Percentiles rank a stretch among this genome's conserved stretches.
Conservation (phyloP, 2,797 vertebrate genomes). For the Crocodylus rhombifer region DNA sequence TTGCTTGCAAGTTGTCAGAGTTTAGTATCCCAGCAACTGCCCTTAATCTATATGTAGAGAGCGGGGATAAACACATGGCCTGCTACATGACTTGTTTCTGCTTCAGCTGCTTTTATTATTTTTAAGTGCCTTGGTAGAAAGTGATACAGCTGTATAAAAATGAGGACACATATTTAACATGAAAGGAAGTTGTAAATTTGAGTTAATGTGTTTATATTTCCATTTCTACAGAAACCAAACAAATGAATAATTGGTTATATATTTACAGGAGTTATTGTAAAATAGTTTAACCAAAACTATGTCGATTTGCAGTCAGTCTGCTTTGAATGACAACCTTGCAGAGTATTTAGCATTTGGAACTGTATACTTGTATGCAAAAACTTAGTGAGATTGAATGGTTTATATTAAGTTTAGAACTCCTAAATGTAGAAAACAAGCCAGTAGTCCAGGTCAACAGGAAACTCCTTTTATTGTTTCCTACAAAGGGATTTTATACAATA, state of each 20-base stretch:
- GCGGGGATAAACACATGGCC: accelerated
- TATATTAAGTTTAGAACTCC: background rate
- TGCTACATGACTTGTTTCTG: accelerated
- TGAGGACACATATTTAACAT: accelerated
- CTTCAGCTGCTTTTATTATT: background rate
- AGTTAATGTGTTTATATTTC: accelerated
- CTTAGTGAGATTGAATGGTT: background rate
- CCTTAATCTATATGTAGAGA: background rate
- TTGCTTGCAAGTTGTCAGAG: accelerated
- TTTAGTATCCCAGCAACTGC: conserved; percentile 14
- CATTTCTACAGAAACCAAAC: background rate
- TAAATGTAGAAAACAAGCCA: background rate
- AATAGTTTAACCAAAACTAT: background rate
- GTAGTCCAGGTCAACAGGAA: background rate
- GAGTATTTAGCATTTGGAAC: accelerated
- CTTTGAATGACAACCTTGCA: accelerated
- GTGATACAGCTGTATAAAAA: accelerated
- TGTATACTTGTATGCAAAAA: background rate
- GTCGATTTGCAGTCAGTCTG: background rate
- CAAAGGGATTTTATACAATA: background rate
- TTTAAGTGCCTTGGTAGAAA: accelerated
- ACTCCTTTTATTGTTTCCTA: background rate
- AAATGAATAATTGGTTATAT: background rate
- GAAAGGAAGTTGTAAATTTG: accelerated
- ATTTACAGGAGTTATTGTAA: background rate